These are phyloP conservation scores for Aphelocoma californica DNA, from an alignment of 2,797 vertebrate species.

Conservation along the genomic window DNA sequence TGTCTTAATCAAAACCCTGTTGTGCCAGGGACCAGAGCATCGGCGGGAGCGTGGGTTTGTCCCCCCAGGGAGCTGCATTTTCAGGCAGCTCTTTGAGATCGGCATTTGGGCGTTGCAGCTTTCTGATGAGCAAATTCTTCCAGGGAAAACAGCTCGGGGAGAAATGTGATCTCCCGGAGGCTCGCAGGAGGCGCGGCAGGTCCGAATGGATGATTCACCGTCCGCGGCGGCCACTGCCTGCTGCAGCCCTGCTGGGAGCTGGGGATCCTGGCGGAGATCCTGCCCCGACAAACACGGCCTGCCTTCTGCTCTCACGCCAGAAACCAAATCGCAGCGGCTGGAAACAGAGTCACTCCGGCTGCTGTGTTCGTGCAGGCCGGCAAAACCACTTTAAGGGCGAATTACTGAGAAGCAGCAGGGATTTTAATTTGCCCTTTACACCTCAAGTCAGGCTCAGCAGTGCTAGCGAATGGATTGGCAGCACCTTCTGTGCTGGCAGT, in stretches of 20 bases:
- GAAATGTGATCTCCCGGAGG: neutral
- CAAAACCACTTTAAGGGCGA: neutral
- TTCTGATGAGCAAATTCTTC: neutral
- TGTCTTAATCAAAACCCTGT: neutral
- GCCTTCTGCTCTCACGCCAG: neutral
- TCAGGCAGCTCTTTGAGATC: too few relatives aligned
- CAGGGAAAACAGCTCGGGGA: neutral
- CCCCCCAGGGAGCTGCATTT: neutral
- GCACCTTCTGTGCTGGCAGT: neutral
- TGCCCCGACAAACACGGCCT: neutral
- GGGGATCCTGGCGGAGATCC: neutral
- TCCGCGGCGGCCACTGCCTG: neutral
- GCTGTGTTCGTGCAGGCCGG: neutral
- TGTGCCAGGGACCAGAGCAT: neutral
- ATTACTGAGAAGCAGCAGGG: neutral
- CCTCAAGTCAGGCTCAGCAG: neutral
- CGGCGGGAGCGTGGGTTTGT: neutral
- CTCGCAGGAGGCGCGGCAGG: neutral
- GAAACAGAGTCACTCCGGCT: neutral
- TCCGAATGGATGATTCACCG: neutral
- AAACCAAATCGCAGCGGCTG: neutral
- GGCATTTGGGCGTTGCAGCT: neutral
- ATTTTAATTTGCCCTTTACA: neutral
- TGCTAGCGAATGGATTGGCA: neutral
- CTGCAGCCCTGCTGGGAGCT: rapidly evolving